Evolutionary conservation across 1,140 invertebrate species (phyloP).

Genomic region (Gryllus bimaculatus): DNA sequence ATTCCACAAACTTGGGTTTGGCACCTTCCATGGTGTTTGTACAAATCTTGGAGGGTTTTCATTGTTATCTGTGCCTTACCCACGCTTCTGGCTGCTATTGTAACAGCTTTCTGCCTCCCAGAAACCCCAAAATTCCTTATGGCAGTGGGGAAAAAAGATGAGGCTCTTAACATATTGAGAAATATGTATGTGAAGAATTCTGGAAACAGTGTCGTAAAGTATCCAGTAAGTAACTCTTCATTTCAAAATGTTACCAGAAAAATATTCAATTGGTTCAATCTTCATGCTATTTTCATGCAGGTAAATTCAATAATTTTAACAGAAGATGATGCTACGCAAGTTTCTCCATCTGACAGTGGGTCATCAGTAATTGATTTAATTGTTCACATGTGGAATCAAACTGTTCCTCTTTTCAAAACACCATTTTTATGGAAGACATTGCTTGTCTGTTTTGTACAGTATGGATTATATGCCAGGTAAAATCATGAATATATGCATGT

Average conservation of each 20-base stretch:
- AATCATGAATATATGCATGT: background rate
- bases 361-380: background rate
- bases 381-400: background rate
- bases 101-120: slow-evolving; percentile 35
- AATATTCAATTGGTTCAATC: too few species aligned
- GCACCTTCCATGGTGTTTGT: slow-evolving; percentile 10
- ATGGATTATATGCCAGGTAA: background rate
- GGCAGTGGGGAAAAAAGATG: slow-evolving; percentile 28
- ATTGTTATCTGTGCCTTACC: slow-evolving; percentile 16
- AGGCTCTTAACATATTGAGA: slow-evolving; percentile 27
- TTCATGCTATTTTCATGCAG: background rate
- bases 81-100: slow-evolving; percentile 29
- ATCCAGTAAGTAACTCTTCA: slow-evolving; percentile 23
- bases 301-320: background rate
- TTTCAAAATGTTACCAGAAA: background rate
- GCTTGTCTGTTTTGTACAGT: background rate
- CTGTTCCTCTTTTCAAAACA: background rate
- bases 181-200: slow-evolving; percentile 27
- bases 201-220: slow-evolving; percentile 22
- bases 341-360: background rate
- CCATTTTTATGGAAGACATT: background rate
- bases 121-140: slow-evolving; percentile 41
- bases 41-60: slow-evolving; percentile 21
- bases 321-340: background rate
- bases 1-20: slow-evolving; percentile 15